Conservation (phyloP, 2,888 invertebrate genomes). For the Phaedon cochleariae region DNA sequence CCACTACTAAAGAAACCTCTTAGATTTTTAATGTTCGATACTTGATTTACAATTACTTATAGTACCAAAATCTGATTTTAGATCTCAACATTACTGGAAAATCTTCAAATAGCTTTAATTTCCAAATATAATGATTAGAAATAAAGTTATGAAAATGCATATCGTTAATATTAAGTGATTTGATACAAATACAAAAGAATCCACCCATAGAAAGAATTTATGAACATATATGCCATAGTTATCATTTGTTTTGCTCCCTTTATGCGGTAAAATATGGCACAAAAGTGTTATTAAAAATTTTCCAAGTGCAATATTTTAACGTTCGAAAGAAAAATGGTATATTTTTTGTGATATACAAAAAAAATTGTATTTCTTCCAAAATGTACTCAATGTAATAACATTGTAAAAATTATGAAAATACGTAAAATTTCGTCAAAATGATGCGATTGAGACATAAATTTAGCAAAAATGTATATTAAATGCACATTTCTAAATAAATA, state of each 20-base stretch:
- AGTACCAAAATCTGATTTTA: conserved; percentile 33
- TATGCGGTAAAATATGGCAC: conserved; percentile 48
- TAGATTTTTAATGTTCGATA: neutral
- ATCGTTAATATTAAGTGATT: conserved; percentile 58
- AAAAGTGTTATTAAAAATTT: conserved; percentile 43
- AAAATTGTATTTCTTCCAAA: conserved; percentile 57
- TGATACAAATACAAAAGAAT: conserved; percentile 51
- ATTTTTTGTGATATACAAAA: conserved; percentile 57
- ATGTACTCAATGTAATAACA: conserved; percentile 58
- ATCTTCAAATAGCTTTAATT: conserved; percentile 55
- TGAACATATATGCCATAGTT: conserved; percentile 46
- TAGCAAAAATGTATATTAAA: conserved; percentile 57
- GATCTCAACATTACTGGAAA: conserved; percentile 43
- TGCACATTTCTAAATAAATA: conserved; percentile 62
- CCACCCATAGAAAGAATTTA: conserved; percentile 52
- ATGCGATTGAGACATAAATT: conserved; percentile 48
- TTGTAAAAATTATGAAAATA: conserved; percentile 59
- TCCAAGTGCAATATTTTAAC: conserved; percentile 59
- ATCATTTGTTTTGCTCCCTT: conserved; percentile 40
- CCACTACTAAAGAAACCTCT: conserved; percentile 4
- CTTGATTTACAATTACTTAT: conserved; percentile 12
- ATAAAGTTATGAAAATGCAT: conserved; percentile 55
- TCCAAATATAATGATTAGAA: conserved; percentile 51
- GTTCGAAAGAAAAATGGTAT: conserved; percentile 52
- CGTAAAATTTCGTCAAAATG: conserved; percentile 53